These are phyloP conservation scores for Cyphomyrus discorhynchus DNA, from an alignment of 2,113 vertebrate species.

Conservation along the genomic window DNA sequence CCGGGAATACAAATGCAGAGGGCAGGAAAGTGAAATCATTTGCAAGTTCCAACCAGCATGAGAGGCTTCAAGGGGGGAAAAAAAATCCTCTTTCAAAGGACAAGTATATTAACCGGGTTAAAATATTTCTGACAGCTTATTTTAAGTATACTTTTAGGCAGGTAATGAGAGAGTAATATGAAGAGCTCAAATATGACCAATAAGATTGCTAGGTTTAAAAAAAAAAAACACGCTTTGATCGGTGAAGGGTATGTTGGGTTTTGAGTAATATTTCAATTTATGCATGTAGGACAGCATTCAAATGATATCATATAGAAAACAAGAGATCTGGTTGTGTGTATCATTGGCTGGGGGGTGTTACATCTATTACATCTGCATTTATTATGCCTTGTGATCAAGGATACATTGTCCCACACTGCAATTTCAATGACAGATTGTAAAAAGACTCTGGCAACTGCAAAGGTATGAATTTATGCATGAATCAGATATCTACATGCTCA, in stretches of 20 bases:
- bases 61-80: neutral
- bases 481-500: neutral
- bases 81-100: neutral
- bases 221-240: neutral
- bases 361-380: neutral
- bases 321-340: neutral
- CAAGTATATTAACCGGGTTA: neutral
- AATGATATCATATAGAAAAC: neutral
- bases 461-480: neutral
- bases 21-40: neutral
- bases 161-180: neutral
- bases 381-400: neutral
- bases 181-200: neutral
- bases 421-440: neutral
- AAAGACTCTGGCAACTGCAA: neutral
- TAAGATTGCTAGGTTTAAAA: neutral
- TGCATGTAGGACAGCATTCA: neutral
- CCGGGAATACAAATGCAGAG: neutral
- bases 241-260: neutral
- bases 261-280: neutral
- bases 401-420: neutral
- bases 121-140: neutral
- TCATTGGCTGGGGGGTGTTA: neutral
- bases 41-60: neutral
- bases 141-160: neutral